A percentile compares a stretch with the other conserved stretches of the same genome.
These are phyloP conservation scores for Agrypnus murinus DNA, from an alignment of 2,888 invertebrate genomes.

Conservation along the genomic window DNA sequence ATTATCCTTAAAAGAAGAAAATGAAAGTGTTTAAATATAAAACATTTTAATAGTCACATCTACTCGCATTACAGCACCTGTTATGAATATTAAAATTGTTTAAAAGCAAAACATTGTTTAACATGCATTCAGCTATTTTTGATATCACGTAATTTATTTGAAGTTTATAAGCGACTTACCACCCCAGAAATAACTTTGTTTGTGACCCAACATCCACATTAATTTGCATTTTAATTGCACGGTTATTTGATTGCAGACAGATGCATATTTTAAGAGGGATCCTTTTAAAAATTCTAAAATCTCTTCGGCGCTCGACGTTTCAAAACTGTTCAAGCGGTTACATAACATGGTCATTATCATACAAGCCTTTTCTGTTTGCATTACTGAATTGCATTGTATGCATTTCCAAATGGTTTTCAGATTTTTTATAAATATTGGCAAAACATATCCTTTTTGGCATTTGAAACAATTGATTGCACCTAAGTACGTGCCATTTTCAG, in stretches of 20 bases:
- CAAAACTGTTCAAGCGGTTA: slow-evolving; percentile 73
- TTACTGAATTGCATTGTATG: slow-evolving; percentile 72
- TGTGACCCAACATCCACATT: slow-evolving; percentile 77
- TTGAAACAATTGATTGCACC: slow-evolving; percentile 66
- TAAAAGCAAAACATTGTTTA: too few species aligned
- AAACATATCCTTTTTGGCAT: slow-evolving; percentile 74
- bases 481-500: slow-evolving; percentile 75
- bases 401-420: slow-evolving; percentile 76
- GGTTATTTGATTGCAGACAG: slow-evolving; percentile 76
- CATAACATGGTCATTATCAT: slow-evolving; percentile 74
- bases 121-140: too few species aligned
- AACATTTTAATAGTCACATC: too few species aligned
- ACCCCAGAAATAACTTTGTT: slow-evolving; percentile 74
- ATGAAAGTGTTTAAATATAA: too few species aligned
- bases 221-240: slow-evolving; percentile 78
- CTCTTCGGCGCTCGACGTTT: slow-evolving; percentile 72
- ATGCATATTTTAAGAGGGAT: slow-evolving; percentile 74
- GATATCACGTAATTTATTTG: background rate
- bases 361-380: slow-evolving; percentile 73
- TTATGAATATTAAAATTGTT: too few species aligned
- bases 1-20: too few species aligned
- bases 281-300: slow-evolving; percentile 75
- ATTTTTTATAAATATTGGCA: slow-evolving; percentile 75
- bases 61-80: too few species aligned
- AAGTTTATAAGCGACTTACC: slow-evolving; percentile 68